Percentiles rank a stretch among this genome's conserved stretches.
These are phyloP conservation scores for Drosophila peninsularis DNA, from an alignment of 2,888 invertebrate genomes.

Conservation along the genomic window DNA sequence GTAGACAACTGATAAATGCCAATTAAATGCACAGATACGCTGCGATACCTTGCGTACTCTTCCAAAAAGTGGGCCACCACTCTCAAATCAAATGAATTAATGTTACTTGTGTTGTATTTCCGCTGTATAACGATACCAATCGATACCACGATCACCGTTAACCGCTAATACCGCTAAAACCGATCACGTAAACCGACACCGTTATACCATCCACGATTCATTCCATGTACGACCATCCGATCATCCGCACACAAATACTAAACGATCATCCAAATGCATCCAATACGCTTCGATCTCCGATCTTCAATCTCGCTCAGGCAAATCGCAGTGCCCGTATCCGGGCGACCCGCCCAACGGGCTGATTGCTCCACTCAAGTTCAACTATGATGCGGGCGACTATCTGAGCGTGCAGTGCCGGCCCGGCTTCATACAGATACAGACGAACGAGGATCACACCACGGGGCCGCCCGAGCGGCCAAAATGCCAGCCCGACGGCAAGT, in stretches of 20 bases:
- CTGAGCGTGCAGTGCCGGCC: constrained; percentile 89
- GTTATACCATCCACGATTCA: constrained; percentile 51
- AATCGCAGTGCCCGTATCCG: constrained; percentile 89
- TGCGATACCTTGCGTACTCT: constrained; percentile 57
- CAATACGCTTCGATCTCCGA: constrained; percentile 6
- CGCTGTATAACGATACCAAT: constrained; percentile 58
- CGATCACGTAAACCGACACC: constrained; percentile 33
- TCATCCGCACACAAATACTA: constrained; percentile 9
- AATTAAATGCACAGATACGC: constrained; percentile 58
- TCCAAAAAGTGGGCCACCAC: constrained; percentile 68
- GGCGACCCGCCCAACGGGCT: constrained; percentile 90
- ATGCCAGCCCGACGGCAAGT: constrained; percentile 88
- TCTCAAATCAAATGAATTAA: constrained; percentile 64
- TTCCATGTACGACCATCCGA: constrained; percentile 39
- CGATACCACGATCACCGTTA: constrained; percentile 37
- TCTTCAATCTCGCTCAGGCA: constrained; percentile 85
- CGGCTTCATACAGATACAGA: constrained; percentile 87
- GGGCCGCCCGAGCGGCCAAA: constrained; percentile 87
- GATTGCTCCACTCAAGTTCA: constrained; percentile 89
- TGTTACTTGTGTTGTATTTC: constrained; percentile 76
- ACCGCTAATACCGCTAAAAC: constrained; percentile 22
- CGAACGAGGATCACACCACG: constrained; percentile 80
- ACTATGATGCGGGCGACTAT: constrained; percentile 90
- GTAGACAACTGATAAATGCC: constrained; percentile 72
- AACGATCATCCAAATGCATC: constrained; percentile 52